Evolutionary conservation across 2,888 invertebrate species (phyloP), one percentile per base, ranked within the genome.

Genomic region (Anodontia alba): DNA sequence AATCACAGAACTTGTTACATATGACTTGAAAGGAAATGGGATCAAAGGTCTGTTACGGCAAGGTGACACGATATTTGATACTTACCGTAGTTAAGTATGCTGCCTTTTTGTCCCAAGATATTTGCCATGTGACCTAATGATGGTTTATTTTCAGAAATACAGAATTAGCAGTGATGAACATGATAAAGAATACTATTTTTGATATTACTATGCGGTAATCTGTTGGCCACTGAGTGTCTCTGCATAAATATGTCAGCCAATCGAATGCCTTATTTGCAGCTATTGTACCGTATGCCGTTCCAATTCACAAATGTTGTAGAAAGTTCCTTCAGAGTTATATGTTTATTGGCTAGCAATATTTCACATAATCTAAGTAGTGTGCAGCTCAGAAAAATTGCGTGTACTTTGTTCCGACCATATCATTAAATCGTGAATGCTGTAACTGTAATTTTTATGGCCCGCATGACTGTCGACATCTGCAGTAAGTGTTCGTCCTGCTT

Each of bases 1-100:
- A 85, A 85, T 83, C 78, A 72, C 17, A 79, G 23, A 10, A 33
- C 74, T 71, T 36, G 80, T 85, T 81, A 85, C 85, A 85, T 67
- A 43, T 36, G 8, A 23, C 36, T 42, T 67, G 62, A 68, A 70
- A 51, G 68, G 67, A 82, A 76, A 67, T 76, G 8, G 43, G 82
- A 67, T 73, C 36, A 66, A 46, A 72, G 79, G 69, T 71, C 42
- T 62, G 36, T 23, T 62, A 76, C 70, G 76, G 51, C 83, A 83
- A 80, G 79, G 83, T 80, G 80, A 83, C 73, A 71, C 46, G 79
- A 70, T 67, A 80, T 62, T 23, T 69, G 67, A 78, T 78, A 26
- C 8, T 10, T 17, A 33, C 3, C 33, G 62, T 62, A 33, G 62
- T 23, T 62, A 29, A 8, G 20, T 62, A 62, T 23, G 33, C 62